Evolutionary conservation across 2,113 vertebrate species (phyloP).

Genomic region (Calidris pugnax): DNA sequence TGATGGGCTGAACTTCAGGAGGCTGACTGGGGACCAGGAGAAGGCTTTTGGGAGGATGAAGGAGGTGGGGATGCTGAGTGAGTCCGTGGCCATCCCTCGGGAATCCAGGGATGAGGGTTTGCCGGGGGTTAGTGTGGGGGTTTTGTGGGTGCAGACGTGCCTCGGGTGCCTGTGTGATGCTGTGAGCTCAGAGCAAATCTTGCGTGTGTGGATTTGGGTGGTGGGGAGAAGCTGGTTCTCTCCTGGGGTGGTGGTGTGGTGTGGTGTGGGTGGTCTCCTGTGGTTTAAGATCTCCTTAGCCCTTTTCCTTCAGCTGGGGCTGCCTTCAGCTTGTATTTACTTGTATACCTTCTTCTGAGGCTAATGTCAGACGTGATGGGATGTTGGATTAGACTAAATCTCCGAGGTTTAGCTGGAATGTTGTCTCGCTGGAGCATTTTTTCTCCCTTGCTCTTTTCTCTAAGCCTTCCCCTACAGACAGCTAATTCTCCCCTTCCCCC

Average conservation of each 20-base stretch:
- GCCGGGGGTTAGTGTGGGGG: not conserved
- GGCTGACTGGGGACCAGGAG: not conserved
- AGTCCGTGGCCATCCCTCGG: not conserved
- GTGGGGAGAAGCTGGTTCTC: not conserved
- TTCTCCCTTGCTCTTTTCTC: slow-evolving; percentile 47
- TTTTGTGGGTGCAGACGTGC: not conserved
- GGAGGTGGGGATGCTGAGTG: not conserved
- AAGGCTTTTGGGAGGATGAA: not conserved
- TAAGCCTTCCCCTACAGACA: slow-evolving; percentile 46
- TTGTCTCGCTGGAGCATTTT: not conserved
- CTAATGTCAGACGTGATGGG: not conserved
- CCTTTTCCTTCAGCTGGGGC: not conserved
- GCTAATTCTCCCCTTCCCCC: slow-evolving; percentile 53
- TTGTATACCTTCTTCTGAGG: not conserved
- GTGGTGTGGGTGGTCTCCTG: not conserved
- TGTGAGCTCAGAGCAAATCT: not conserved
- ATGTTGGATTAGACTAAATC: slow-evolving; percentile 18
- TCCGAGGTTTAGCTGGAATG: slow-evolving; percentile 27
- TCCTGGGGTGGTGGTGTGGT: not conserved
- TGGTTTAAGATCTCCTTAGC: not conserved
- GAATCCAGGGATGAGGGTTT: not conserved
- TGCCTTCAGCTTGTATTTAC: not conserved
- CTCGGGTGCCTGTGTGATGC: not conserved
- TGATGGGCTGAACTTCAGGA: not conserved
- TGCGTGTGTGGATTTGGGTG: not conserved